A percentile compares a stretch with the other conserved stretches of the same genome.
phyloP scores from a whole-genome alignment of 2,113 vertebrate species.

The Cyphomyrus plagiostoma region DNA sequence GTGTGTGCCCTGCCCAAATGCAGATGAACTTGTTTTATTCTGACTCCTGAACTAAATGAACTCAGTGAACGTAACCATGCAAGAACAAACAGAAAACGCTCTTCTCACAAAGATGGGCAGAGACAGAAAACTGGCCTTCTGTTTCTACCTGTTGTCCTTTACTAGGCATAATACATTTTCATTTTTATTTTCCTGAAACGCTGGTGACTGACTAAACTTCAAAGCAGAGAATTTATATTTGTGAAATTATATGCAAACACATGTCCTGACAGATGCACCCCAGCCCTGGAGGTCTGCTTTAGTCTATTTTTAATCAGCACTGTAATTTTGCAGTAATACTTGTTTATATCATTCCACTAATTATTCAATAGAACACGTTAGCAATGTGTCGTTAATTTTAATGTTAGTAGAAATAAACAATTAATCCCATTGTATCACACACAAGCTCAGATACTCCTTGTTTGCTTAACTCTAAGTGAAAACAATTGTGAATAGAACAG shows the following conservation, averaged over 20 bases:
- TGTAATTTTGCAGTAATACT: neutral
- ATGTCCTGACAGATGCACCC: neutral
- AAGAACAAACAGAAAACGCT: neutral
- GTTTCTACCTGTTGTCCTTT: neutral
- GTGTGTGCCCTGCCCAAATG: neutral
- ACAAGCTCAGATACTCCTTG: neutral
- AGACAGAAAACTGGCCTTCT: neutral
- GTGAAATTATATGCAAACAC: neutral
- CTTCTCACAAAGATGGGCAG: neutral
- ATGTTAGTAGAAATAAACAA: neutral
- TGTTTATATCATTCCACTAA: neutral
- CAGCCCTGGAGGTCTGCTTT: neutral
- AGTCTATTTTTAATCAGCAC: neutral
- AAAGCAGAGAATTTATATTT: neutral
- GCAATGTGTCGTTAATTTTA: neutral
- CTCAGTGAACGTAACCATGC: neutral
- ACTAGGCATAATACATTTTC: neutral
- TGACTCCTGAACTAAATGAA: neutral
- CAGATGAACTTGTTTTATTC: constrained; percentile 6
- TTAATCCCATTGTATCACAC: neutral
- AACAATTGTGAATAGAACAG: neutral
- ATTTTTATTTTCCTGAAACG: neutral
- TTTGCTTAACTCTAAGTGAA: neutral
- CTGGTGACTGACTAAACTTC: neutral
- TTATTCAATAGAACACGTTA: neutral